Conservation (phyloP, 2,113 vertebrate genomes). For the Ciconia boyciana region DNA sequence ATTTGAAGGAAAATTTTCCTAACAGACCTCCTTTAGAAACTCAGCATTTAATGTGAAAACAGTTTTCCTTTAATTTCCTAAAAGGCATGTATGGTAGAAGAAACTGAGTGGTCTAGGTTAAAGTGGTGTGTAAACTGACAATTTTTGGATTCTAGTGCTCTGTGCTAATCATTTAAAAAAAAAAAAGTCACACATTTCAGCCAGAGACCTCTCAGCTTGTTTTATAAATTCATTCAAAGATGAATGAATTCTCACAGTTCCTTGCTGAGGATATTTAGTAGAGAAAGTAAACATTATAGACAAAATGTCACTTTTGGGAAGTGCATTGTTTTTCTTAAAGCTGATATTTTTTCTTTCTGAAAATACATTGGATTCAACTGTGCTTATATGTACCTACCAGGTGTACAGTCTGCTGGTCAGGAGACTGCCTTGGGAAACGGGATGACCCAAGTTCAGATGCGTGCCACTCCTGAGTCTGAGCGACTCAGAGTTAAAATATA, state of each 20-base stretch:
- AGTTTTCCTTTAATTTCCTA: not conserved
- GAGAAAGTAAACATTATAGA: slow-evolving; percentile 1
- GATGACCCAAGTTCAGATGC: not conserved
- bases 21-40: not conserved
- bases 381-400: not conserved
- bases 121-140: not conserved
- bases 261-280: slow-evolving; percentile 20
- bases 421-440: not conserved
- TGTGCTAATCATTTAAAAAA: not conserved
- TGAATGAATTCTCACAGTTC: slow-evolving; percentile 30
- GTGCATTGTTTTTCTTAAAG: not conserved
- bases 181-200: not conserved
- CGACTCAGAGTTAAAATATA: not conserved
- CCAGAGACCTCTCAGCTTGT: not conserved
- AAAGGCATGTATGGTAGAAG: not conserved
- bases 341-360: not conserved
- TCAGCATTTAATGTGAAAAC: not conserved
- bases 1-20: slow-evolving; percentile 16
- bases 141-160: not conserved
- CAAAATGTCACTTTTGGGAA: slow-evolving; percentile 15
- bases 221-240: slow-evolving; percentile 38
- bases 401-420: not conserved
- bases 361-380: not conserved
- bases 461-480: not conserved
- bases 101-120: not conserved